A percentile compares a stretch with the other conserved stretches of the same genome.
Conservation (phyloP, 2,113 vertebrate species). For the Lota lota region DNA sequence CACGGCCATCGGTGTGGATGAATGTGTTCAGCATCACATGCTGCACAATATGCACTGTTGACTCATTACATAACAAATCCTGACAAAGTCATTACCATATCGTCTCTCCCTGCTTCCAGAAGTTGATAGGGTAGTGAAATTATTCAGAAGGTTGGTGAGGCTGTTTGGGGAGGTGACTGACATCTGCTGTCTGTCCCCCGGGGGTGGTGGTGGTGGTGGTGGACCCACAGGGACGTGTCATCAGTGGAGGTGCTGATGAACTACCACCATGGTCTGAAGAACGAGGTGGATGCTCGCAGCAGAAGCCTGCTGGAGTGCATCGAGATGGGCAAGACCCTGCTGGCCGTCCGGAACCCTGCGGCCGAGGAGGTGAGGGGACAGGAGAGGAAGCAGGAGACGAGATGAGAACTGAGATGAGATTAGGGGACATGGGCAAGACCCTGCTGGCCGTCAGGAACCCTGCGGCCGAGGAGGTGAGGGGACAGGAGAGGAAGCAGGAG, state of each 20-base stretch:
- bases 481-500: not conserved
- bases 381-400: not conserved
- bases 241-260: constrained; percentile 94
- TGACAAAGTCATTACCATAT: too few relatives aligned
- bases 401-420: too few relatives aligned
- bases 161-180: not conserved
- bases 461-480: constrained; percentile 82
- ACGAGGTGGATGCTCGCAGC: constrained; percentile 82
- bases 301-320: constrained; percentile 80
- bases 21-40: too few relatives aligned
- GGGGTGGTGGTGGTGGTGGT: constrained; percentile 18
- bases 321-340: constrained; percentile 86
- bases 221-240: constrained; percentile 83
- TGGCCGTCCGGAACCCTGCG: constrained; percentile 83
- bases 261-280: constrained; percentile 92
- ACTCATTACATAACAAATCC: too few relatives aligned
- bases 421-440: too few relatives aligned
- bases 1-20: too few relatives aligned
- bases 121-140: not conserved
- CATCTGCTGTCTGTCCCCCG: not conserved
- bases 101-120: too few relatives aligned
- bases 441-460: constrained; percentile 40
- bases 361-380: constrained; percentile 79
- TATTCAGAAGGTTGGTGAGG: not conserved
- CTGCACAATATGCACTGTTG: too few relatives aligned